Evolutionary conservation across 1,140 invertebrate species (phyloP).

Genomic region (Eumaeus atala): DNA sequence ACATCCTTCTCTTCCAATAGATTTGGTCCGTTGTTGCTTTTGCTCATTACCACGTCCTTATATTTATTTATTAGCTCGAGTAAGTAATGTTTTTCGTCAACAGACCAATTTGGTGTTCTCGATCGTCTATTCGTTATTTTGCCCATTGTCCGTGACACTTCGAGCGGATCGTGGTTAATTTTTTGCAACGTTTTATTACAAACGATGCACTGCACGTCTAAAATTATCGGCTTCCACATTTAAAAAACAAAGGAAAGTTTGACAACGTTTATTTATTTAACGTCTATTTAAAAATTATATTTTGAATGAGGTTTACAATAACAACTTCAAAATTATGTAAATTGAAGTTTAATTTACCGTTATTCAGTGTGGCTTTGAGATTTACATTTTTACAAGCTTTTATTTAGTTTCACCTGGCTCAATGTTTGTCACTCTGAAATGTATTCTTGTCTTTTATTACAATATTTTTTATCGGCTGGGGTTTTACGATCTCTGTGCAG

Average conservation of each 20-base stretch:
- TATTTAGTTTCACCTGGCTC: neutral
- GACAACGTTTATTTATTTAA: neutral
- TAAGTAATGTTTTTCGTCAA: slow-evolving; percentile 59
- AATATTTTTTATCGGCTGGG: no score
- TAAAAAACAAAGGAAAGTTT: slow-evolving; percentile 43
- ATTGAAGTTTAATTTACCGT: neutral
- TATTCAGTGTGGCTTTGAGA: neutral
- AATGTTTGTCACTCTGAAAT: no score
- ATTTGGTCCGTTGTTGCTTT: slow-evolving; percentile 54
- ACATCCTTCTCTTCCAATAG: slow-evolving; percentile 58
- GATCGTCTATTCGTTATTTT: slow-evolving; percentile 47
- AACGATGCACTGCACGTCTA: slow-evolving; percentile 68
- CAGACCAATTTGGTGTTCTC: slow-evolving; percentile 63
- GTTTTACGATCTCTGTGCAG: no score
- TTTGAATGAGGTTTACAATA: slow-evolving; percentile 41
- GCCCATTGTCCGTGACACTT: slow-evolving; percentile 44
- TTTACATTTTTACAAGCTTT: neutral
- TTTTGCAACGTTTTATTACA: slow-evolving; percentile 71
- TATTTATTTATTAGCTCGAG: slow-evolving; percentile 60
- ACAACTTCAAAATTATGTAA: slow-evolving; percentile 14
- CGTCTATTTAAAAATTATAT: slow-evolving; percentile 34
- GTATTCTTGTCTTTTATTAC: no score
- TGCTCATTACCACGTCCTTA: slow-evolving; percentile 54
- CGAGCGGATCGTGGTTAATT: slow-evolving; percentile 52
- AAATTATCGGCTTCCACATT: slow-evolving; percentile 65